Evolutionary conservation across 2,797 vertebrate genomes (phyloP).

Genomic region (Avahi laniger): DNA sequence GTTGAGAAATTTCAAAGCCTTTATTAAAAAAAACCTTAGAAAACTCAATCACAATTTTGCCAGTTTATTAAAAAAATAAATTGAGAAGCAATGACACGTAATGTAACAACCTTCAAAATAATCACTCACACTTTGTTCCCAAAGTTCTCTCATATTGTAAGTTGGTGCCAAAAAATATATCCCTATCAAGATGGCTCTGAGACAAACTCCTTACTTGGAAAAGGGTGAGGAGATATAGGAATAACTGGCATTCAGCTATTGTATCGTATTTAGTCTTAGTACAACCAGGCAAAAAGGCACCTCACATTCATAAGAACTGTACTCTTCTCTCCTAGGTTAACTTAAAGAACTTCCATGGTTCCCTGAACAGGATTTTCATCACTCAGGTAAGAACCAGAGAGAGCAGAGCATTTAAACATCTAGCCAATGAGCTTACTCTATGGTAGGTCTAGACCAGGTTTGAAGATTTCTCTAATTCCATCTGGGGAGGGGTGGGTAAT

Average conservation of each 20-base stretch:
- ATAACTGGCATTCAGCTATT: not conserved
- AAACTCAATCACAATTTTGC: conserved; percentile 39
- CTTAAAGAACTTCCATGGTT: not conserved
- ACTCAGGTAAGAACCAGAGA: not conserved
- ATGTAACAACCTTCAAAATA: conserved; percentile 45
- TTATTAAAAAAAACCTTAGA: not conserved
- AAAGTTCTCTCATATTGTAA: not conserved
- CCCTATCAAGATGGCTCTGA: not conserved
- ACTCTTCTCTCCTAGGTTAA: not conserved
- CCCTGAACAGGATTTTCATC: not conserved
- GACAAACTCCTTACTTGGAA: not conserved
- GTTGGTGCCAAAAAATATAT: not conserved
- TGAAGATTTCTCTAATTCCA: not conserved
- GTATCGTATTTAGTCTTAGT: not conserved
- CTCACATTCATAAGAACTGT: not conserved
- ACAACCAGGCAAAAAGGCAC: not conserved
- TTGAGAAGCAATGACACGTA: not conserved
- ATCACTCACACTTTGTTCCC: not conserved
- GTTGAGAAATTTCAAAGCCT: conserved; percentile 23
- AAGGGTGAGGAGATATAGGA: not conserved
- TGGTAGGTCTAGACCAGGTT: not conserved
- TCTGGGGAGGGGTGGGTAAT: not conserved
- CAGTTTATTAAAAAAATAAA: conserved; percentile 38
- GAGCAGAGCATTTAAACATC: not conserved
- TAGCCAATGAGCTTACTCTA: not conserved